Base-by-base conservation (phyloP, 2,113 vertebrate genomes). In the Lethenteron camtschaticum region DNA sequence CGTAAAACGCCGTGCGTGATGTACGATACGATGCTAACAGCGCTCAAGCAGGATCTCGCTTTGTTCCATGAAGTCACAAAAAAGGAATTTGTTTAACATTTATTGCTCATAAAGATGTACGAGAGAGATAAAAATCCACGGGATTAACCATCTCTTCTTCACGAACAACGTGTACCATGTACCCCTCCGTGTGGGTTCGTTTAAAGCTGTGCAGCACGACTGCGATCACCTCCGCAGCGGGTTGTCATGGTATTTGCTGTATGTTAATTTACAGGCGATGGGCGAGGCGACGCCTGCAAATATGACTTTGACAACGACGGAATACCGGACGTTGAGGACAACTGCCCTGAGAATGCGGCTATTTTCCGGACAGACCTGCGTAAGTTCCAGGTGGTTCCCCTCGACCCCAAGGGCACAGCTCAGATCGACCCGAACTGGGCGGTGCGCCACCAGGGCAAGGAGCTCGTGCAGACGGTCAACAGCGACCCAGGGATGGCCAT, bases 391-490 rank as follows among this genome's bases (percentile, higher is more conserved):
- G 96, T 96, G 94, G 94, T 99, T 69, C 91, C 85, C 68, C 72
- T 99, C 78, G 94, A 99, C 76, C 94, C 94, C 66, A 96, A 96
- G 80, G 94, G 94, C 73, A 99, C 89, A 72, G 88, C 94, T 55
- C 94, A 99, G 73, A 99, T 96, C 55, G 94, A 96, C 77, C 91
- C 91, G 68, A 96, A 90, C 76, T 99, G 94, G 94, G 91, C 95
- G 75, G 95, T 99, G 75, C 85, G 87, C 57, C 90, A 99, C 70
- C 92, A 96, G 75, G 94, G 94, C 75, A 96, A 94, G 76, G 94
- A 99, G 75, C 76, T 99, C 73, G 90, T 99, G 12, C 94, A 99
- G 78, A 96, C 91, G 1, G 94, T 90, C 12, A 99, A 99, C 79
- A 96, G 91, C 3, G 94, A 96, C 77, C 92, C 94, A 3, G 94